A percentile compares a stretch with the other conserved stretches of the same genome.
These are phyloP conservation scores for Phymorhynchus buccinoides DNA, from an alignment of 1,140 invertebrate genomes.

Conservation along the genomic window DNA sequence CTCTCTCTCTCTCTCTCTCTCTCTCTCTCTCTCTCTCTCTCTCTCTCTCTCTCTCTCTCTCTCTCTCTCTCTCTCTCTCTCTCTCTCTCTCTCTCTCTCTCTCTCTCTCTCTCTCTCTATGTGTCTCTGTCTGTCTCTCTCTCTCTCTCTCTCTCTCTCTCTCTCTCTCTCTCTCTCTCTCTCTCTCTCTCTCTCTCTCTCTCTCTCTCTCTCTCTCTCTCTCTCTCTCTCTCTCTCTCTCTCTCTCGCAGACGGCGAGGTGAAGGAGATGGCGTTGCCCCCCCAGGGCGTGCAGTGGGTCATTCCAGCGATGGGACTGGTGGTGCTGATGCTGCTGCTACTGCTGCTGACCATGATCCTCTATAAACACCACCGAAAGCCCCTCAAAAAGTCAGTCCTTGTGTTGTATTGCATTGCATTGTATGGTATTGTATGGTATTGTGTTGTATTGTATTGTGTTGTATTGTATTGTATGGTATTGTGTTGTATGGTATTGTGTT, in stretches of 20 bases:
- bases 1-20: neutral
- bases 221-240: conserved; percentile 22
- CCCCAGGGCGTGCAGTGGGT: conserved; percentile 32
- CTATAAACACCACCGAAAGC: conserved; percentile 29
- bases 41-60: no score
- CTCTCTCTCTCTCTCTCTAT: neutral
- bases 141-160: neutral
- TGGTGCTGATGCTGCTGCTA: conserved; percentile 32
- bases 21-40: neutral
- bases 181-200: neutral
- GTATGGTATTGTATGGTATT: no score
- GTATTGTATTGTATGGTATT: neutral
- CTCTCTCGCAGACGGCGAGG: conserved; percentile 23
- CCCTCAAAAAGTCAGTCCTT: conserved; percentile 23
- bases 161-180: neutral
- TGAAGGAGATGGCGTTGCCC: neutral
- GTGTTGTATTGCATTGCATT: no score
- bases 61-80: neutral
- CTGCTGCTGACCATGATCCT: conserved; percentile 17
- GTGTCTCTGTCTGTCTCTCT: neutral
- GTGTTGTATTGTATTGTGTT: neutral
- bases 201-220: conserved; percentile 18
- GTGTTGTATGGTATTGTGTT: neutral
- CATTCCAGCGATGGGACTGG: conserved; percentile 28
- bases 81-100: neutral